Evolutionary conservation across 2,888 invertebrate species (phyloP), one percentile per base, ranked within the genome.

Genomic region (Pherbina coryleti): DNA sequence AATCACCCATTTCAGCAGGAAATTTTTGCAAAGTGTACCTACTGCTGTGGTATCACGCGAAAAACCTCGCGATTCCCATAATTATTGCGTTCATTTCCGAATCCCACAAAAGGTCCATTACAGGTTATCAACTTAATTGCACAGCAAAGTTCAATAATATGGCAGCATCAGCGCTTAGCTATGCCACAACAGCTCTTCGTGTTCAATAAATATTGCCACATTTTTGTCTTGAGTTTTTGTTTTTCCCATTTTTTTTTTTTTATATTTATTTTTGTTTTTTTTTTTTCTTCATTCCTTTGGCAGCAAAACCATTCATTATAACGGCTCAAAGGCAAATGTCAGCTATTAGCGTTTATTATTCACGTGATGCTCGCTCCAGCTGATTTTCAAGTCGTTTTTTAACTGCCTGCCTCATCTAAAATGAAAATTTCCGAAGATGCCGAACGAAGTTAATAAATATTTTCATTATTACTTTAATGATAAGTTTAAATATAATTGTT

Each of bases 91-190:
- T 49, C 69, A 49, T 49, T 49, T 44, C 69, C 51, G 69, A 69
- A 69, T 44, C 69, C 28, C 49, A 49, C 69, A 44, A 49, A 49
- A 49, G 69, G 49, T 69, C 49, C 69, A 69, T 51, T 25, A 69
- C 28, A 49, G 69, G 69, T 69, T 69, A 69, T 69, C 69, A 69
- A 69, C 69, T 69, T 69, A 69, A 69, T 69, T 44, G 69, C 28
- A 49, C 69, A 49, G 22, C 49, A 49, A 14, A 69, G 69, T 69
- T 69, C 51, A 69, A 69, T 69, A 69, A 69, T 49, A 22, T 49
- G 69, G 69, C 69, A 49, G 69, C 69, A 69, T 72, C 57, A 28
- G 19, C 2, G 55, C 9, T 11, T 34, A 31, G 4, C 25, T 8
- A 3, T 22, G 25, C 17, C 17, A 19, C 31, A 28, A n/a, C 57